Percentiles rank a stretch among this genome's conserved stretches.
These are phyloP conservation scores for Heliconius erato DNA, from an alignment of 2,888 invertebrate species.

Conservation along the genomic window DNA sequence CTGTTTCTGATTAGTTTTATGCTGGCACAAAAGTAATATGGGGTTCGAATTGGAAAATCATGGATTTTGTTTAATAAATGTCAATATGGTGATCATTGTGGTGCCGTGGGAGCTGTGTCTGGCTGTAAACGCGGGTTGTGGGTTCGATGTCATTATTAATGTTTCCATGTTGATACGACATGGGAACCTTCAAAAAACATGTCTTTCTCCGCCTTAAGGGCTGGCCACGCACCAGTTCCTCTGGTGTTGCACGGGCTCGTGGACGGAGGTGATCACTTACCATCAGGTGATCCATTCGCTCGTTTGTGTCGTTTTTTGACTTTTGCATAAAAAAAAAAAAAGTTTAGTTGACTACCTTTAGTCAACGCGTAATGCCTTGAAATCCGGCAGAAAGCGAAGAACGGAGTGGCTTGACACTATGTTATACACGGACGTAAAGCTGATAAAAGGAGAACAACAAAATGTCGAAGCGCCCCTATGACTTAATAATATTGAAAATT, in stretches of 20 bases:
- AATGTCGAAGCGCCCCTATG: no score
- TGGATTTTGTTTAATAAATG: conserved; percentile 17
- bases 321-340: no score
- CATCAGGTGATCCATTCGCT: no score
- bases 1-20: conserved; percentile 47
- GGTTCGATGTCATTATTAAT: not conserved
- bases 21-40: conserved; percentile 24
- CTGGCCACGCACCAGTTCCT: no score
- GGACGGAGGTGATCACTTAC: no score
- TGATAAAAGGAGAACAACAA: not conserved
- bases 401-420: not conserved
- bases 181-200: no score
- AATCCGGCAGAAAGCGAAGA: not conserved
- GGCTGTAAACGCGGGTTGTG: not conserved
- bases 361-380: not conserved
- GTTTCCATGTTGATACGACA: no score
- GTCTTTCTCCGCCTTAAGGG: no score
- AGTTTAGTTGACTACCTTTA: not conserved
- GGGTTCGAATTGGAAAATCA: conserved; percentile 5
- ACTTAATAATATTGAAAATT: not conserved
- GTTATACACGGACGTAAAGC: not conserved
- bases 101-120: not conserved
- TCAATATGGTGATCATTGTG: not conserved
- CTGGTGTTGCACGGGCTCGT: no score
- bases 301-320: no score